Percentiles rank a stretch among this genome's conserved stretches.
Evolutionary conservation across 2,888 invertebrate species (phyloP).

Genomic region (Xanthorhoe spadicearia): DNA sequence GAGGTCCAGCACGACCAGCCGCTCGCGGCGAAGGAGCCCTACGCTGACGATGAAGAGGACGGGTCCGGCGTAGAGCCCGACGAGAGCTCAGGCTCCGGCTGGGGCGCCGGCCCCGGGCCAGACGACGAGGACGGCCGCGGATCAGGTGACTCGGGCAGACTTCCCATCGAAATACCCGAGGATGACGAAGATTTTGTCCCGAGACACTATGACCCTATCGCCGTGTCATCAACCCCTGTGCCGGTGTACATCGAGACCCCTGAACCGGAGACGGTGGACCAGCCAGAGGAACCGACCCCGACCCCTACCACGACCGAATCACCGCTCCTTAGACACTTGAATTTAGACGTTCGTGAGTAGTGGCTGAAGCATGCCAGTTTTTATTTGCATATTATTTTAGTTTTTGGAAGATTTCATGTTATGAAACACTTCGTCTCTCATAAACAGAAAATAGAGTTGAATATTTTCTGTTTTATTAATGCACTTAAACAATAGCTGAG

Average conservation of each 20-base stretch:
- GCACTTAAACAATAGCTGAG: neutral
- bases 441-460: neutral
- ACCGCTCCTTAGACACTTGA: slow-evolving; percentile 65
- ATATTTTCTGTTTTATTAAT: neutral
- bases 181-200: slow-evolving; percentile 79
- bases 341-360: slow-evolving; percentile 82
- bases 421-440: neutral
- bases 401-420: slow-evolving; percentile 48
- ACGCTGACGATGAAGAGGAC: slow-evolving; percentile 88
- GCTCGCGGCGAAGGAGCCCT: slow-evolving; percentile 85
- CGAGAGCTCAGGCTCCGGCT: slow-evolving; percentile 94
- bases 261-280: slow-evolving; percentile 24
- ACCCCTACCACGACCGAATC: slow-evolving; percentile 49
- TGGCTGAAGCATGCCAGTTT: slow-evolving; percentile 81
- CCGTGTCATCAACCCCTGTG: slow-evolving; percentile 34
- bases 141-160: slow-evolving; percentile 67
- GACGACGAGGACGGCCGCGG: slow-evolving; percentile 89
- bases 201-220: slow-evolving; percentile 41
- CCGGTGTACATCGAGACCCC: slow-evolving; percentile 45
- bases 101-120: slow-evolving; percentile 87
- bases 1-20: slow-evolving; percentile 75
- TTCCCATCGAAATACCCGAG: slow-evolving; percentile 59
- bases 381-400: slow-evolving; percentile 69
- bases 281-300: slow-evolving; percentile 41
- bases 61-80: slow-evolving; percentile 90